A percentile compares a stretch with the other conserved stretches of the same genome.
These are phyloP conservation scores for Chelon labrosus DNA, from an alignment of 2,797 vertebrate genomes.

Conservation along the genomic window DNA sequence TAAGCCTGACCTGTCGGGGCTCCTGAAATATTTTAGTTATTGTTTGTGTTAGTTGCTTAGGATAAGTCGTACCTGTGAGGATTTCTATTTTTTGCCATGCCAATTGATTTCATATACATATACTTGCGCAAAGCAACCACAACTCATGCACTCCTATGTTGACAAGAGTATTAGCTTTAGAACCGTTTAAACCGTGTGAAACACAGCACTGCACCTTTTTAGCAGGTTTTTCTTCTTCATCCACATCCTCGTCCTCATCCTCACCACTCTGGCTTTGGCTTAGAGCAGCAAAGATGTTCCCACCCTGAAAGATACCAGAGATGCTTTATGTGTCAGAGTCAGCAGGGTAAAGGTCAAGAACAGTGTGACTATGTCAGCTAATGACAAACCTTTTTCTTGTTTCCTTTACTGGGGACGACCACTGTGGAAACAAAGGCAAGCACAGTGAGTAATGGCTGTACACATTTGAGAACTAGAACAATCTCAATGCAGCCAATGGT, in stretches of 20 bases:
- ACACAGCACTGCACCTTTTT: slow-evolving; percentile 64
- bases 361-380: background rate
- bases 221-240: slow-evolving; percentile 67
- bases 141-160: background rate
- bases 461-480: rapidly evolving
- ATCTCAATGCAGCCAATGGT: too few relatives aligned
- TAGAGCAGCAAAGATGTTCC: slow-evolving; percentile 92
- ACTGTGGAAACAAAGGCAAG: slow-evolving; percentile 65
- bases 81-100: background rate
- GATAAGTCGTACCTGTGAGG: background rate
- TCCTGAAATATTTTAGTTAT: too few relatives aligned
- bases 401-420: slow-evolving; percentile 67
- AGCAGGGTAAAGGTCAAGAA: background rate
- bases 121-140: background rate
- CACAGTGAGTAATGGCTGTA: background rate
- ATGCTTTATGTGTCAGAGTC: slow-evolving; percentile 4
- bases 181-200: background rate
- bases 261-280: slow-evolving; percentile 87
- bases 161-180: background rate
- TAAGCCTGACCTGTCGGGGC: too few relatives aligned
- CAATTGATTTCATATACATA: background rate
- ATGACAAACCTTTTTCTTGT: slow-evolving; percentile 83
- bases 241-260: slow-evolving; percentile 73
- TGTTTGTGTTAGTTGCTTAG: too few relatives aligned
- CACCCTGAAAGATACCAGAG: slow-evolving; percentile 77